A percentile compares a stretch with the other conserved stretches of the same genome.
phyloP scores from a whole-genome alignment of 2,113 vertebrate genomes.

The Morone saxatilis region DNA sequence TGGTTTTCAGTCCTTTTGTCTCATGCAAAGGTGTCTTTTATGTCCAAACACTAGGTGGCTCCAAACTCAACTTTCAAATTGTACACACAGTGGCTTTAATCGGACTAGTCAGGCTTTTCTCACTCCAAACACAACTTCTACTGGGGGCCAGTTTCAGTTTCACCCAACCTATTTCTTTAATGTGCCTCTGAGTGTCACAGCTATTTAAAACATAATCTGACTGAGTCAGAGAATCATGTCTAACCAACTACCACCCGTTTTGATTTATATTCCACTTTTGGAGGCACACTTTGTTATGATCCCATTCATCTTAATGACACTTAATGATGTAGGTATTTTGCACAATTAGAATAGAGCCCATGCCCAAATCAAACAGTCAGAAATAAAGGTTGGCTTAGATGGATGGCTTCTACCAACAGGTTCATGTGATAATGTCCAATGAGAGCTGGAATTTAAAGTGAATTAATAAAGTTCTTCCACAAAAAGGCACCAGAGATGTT shows the following conservation, averaged over 20 bases:
- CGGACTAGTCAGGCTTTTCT: background rate
- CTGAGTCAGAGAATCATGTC: background rate
- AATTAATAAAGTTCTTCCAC: background rate
- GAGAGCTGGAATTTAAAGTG: background rate
- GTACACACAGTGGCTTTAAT: background rate
- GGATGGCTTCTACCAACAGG: background rate
- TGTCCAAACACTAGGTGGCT: slow-evolving; percentile 1
- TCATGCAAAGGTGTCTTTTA: background rate
- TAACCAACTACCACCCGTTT: background rate
- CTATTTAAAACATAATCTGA: background rate
- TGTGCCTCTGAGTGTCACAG: background rate
- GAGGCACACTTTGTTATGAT: no score
- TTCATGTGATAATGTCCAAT: background rate
- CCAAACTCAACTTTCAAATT: background rate
- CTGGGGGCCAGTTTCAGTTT: background rate
- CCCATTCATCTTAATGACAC: background rate
- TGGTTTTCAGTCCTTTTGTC: background rate
- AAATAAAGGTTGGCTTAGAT: background rate
- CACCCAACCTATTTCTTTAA: background rate
- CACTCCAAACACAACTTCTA: background rate
- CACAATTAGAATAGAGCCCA: background rate
- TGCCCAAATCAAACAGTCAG: background rate
- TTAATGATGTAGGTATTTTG: background rate
- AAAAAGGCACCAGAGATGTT: background rate
- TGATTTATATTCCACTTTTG: background rate